Conservation (phyloP, 2,797 vertebrate genomes). For the Artibeus lituratus region DNA sequence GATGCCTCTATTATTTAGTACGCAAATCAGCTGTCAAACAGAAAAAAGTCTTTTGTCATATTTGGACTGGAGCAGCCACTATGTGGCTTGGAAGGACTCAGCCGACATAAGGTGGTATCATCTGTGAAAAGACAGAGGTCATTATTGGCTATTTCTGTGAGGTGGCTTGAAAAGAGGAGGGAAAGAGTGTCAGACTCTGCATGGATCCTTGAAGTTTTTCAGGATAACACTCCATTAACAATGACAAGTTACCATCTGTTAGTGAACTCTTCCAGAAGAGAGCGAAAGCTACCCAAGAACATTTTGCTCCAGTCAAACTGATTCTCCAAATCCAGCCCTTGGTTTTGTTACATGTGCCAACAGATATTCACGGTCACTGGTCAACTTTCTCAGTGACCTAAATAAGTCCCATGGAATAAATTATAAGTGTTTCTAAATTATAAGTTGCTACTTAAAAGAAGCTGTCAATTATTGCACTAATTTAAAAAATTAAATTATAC, state of each 20-base stretch:
- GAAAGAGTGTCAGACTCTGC: constrained; percentile 67
- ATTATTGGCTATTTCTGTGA: constrained; percentile 76
- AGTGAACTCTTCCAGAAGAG: constrained; percentile 78
- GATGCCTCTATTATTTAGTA: constrained; percentile 37
- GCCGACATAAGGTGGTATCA: constrained; percentile 79
- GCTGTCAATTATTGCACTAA: constrained; percentile 4
- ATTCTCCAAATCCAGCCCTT: constrained; percentile 46
- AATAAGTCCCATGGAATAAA: constrained; percentile 32
- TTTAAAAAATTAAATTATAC: constrained; percentile 53
- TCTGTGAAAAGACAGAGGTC: constrained; percentile 77
- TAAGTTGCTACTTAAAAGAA: constrained; percentile 40
- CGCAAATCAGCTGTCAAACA: constrained; percentile 75
- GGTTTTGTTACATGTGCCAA: constrained; percentile 45
- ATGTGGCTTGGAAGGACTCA: constrained; percentile 79
- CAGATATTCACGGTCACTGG: neutral
- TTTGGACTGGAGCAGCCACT: constrained; percentile 25
- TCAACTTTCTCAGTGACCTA: constrained; percentile 55
- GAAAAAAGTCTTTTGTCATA: constrained; percentile 65
- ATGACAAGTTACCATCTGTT: constrained; percentile 81
- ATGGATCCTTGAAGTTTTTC: constrained; percentile 73
- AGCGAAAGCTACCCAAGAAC: constrained; percentile 68
- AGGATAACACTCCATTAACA: constrained; percentile 73
- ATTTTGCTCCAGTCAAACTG: constrained; percentile 64
- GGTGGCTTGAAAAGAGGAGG: constrained; percentile 74
- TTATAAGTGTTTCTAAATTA: constrained; percentile 47